A percentile compares a stretch with the other conserved stretches of the same genome.
Conservation (phyloP, 2,888 invertebrate species). For the Melanostoma scalare region DNA sequence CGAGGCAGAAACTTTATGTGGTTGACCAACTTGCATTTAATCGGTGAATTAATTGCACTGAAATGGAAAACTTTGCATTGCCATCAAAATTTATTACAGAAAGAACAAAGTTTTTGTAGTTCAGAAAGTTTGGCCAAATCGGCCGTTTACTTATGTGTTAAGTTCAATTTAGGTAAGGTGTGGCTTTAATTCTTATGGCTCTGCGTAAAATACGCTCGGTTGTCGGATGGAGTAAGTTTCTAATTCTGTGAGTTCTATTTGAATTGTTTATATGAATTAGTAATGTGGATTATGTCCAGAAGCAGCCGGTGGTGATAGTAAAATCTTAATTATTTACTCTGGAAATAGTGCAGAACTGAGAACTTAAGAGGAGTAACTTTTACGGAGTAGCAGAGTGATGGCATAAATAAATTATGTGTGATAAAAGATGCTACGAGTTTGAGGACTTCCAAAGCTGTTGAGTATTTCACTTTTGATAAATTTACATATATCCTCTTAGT, state of each 20-base stretch:
- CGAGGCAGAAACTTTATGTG: slow-evolving; percentile 52
- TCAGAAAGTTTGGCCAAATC: slow-evolving; percentile 20
- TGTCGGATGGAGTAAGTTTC: neutral
- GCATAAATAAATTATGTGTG: too few species aligned
- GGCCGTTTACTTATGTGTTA: slow-evolving; percentile 14
- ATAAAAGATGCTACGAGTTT: too few species aligned
- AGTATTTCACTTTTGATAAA: too few species aligned
- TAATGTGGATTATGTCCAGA: neutral
- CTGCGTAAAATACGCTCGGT: neutral
- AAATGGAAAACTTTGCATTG: slow-evolving; percentile 56
- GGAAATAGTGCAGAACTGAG: neutral
- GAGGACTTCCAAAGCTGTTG: too few species aligned
- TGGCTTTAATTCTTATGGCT: slow-evolving; percentile 6
- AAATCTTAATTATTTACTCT: slow-evolving; percentile 59
- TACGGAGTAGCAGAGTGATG: neutral
- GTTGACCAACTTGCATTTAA: slow-evolving; percentile 65
- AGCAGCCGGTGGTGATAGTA: neutral
- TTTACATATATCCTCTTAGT: too few species aligned
- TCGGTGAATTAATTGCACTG: slow-evolving; percentile 69
- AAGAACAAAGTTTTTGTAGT: slow-evolving; percentile 9
- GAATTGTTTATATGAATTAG: slow-evolving; percentile 1
- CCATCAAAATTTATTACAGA: slow-evolving; percentile 67
- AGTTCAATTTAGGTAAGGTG: slow-evolving; percentile 1
- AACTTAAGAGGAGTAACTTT: slow-evolving; percentile 7
- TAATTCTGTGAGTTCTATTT: neutral